phyloP scores from a whole-genome alignment of 1,140 invertebrate species.

The Theocolax elegans region DNA sequence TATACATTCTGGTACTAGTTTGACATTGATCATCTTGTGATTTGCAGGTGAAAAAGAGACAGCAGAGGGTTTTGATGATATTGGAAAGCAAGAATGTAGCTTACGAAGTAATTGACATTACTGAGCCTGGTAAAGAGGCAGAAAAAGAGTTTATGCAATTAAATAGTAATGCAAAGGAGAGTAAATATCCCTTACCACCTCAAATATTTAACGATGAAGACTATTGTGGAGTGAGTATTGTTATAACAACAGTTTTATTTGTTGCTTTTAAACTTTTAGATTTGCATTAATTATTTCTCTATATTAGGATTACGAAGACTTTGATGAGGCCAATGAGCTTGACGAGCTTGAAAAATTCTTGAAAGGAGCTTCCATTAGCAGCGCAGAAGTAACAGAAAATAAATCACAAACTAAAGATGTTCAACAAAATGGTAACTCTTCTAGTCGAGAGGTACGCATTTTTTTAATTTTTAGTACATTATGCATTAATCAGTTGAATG shows the following conservation, averaged over 20 bases:
- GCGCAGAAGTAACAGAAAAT: constrained; percentile 65
- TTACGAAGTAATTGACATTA: constrained; percentile 91
- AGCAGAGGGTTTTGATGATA: constrained; percentile 91
- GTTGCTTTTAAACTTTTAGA: constrained; percentile 22
- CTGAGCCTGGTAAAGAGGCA: constrained; percentile 87
- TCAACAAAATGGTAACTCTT: constrained; percentile 65
- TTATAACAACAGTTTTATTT: neutral
- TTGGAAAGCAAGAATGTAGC: constrained; percentile 89
- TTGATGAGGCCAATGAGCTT: constrained; percentile 91
- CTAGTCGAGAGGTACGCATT: constrained; percentile 65
- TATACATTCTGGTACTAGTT: neutral
- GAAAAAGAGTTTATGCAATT: constrained; percentile 94
- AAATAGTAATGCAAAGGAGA: constrained; percentile 83
- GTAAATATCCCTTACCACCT: constrained; percentile 84
- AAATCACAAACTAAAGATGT: constrained; percentile 58
- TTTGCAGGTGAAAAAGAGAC: constrained; percentile 91
- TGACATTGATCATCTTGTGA: neutral
- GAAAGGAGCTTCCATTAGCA: constrained; percentile 72
- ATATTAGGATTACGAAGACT: constrained; percentile 89
- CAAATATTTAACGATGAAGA: constrained; percentile 93
- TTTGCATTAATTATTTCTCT: constrained; percentile 31
- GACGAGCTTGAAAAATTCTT: constrained; percentile 89
- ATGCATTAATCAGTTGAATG: constrained; percentile 45
- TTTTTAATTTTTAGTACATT: neutral
- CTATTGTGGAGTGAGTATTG: constrained; percentile 86